Evolutionary conservation across 2,888 invertebrate genomes (phyloP), one percentile per base, ranked within the genome.

Genomic region (Sipunculus nudus): DNA sequence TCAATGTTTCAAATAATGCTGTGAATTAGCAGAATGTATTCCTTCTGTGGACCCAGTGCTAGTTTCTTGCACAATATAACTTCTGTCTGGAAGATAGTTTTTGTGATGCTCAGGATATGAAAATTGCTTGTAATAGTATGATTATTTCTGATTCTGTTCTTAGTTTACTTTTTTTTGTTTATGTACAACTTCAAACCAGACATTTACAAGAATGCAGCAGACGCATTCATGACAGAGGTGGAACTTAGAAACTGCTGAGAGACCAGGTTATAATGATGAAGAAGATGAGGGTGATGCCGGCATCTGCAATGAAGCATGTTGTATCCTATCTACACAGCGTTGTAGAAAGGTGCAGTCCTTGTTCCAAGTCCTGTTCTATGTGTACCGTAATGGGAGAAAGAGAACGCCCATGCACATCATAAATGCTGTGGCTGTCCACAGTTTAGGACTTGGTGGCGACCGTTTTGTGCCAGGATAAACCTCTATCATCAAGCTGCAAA

Each of bases 181-280:
- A 23, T 53, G 43, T 53, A 10, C 21, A 53, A 53, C 46, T 53
- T 53, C 43, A 53, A 53, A 3, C 53, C 53, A 10, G 47, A 13
- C 46, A 53, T 23, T 16, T 53, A 53, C 25, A 45, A 13, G 16
- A n/a, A 16, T 8, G 43, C 52, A 52, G 53, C 53, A 25, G 29
- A 53, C 21, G 26, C 40, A 5, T 21, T 49, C 26, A 49, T 53
- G 43, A 53, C 25, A 16, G 47, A 47, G 25, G 28, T 25, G 26
- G 19, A 25, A 10, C 28, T 28, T 8, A 13, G 23, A 40, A 41
- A 10, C 10, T 13, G 52, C 45, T 26, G 45, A n/a, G 19, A 43
- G 3, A n/a, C 8, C 4, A 16, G 53, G 19, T 23, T 21, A 26
- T 28, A 43, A 43, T 23, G 29, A 48, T 13, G 48, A 19, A 28